A percentile compares a stretch with the other conserved stretches of the same genome.
phyloP scores from a whole-genome alignment of 1,140 invertebrate genomes.

The Diorhabda elongata region DNA sequence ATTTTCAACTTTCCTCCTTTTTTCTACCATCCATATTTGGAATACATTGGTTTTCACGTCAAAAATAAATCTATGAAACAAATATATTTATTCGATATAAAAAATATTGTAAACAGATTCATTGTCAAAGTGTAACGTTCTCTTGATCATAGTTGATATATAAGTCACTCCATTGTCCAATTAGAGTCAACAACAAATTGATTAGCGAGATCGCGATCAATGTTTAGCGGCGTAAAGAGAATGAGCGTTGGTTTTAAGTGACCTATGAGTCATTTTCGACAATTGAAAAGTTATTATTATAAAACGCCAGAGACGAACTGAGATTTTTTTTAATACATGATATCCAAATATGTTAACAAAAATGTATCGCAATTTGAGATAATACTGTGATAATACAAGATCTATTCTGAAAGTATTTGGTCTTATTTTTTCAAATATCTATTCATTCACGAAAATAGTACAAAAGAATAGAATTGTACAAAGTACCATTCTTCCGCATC shows the following conservation, averaged over 20 bases:
- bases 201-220: constrained; percentile 6
- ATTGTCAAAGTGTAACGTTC: constrained; percentile 11
- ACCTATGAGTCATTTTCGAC: constrained; percentile 4
- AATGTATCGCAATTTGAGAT: background rate
- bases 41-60: no score
- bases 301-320: background rate
- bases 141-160: constrained; percentile 5
- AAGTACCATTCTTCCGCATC: no score
- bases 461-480: no score
- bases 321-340: background rate
- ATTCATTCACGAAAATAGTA: no score
- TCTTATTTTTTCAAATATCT: no score
- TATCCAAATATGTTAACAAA: background rate
- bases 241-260: background rate
- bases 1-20: no score
- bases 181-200: constrained; percentile 1
- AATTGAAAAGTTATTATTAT: constrained; percentile 1
- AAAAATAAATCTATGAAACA: background rate
- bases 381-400: no score
- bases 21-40: no score
- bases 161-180: background rate
- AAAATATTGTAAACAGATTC: constrained; percentile 6
- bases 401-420: no score
- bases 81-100: background rate
- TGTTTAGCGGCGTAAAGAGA: background rate